These are phyloP conservation scores for Camponotus vicinus DNA, from an alignment of 1,140 invertebrate genomes.

Conservation along the genomic window DNA sequence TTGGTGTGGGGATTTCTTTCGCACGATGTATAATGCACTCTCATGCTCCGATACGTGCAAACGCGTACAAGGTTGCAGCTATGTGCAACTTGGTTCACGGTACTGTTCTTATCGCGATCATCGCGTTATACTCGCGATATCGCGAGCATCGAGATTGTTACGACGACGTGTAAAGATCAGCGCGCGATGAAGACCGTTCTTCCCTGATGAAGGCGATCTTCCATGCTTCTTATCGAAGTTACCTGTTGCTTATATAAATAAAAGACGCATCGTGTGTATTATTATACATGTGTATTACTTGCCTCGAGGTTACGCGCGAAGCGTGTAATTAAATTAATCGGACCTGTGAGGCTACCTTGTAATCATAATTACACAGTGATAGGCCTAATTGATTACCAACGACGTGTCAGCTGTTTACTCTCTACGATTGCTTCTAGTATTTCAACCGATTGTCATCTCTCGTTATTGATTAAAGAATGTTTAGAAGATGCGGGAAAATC, in stretches of 20 bases:
- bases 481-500: not conserved
- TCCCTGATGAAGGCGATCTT: not conserved
- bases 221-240: conserved; percentile 1
- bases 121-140: conserved; percentile 16
- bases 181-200: not conserved
- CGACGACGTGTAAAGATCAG: conserved; percentile 30
- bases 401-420: not conserved
- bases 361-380: conserved; percentile 72
- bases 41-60: conserved; percentile 38
- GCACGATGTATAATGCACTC: conserved; percentile 34
- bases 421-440: not conserved
- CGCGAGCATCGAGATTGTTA: conserved; percentile 16
- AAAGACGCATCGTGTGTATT: not conserved
- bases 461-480: not conserved
- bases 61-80: conserved; percentile 30
- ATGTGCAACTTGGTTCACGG: conserved; percentile 34
- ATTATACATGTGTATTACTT: not conserved
- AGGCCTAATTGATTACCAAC: conserved; percentile 55
- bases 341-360: conserved; percentile 30
- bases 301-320: conserved; percentile 25
- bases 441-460: not conserved
- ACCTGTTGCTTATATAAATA: conserved; percentile 56
- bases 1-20: conserved; percentile 9
- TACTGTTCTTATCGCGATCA: conserved; percentile 63
- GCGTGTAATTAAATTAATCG: conserved; percentile 55